Percentiles rank a stretch among this genome's conserved stretches.
Evolutionary conservation across 2,113 vertebrate genomes (phyloP).

Genomic region (Eublepharis macularius): DNA sequence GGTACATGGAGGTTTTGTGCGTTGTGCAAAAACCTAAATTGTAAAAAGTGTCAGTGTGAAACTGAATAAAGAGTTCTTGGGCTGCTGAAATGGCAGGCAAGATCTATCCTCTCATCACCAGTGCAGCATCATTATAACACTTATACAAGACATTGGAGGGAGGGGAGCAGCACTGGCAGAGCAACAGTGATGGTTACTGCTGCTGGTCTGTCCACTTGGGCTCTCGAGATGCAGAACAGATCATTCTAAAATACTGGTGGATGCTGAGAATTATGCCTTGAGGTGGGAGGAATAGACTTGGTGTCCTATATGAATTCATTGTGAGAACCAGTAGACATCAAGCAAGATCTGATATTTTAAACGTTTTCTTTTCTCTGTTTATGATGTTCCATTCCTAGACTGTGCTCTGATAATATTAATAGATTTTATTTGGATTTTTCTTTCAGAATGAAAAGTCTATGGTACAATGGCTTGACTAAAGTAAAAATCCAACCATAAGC

Average conservation of each 20-base stretch:
- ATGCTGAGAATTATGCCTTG: not conserved
- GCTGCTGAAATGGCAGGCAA: not conserved
- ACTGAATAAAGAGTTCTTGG: not conserved
- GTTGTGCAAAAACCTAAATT: not conserved
- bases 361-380: constrained; percentile 42
- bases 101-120: not conserved
- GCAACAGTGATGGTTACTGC: not conserved
- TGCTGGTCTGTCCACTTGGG: not conserved
- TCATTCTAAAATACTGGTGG: not conserved
- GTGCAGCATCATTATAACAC: not conserved
- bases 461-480: constrained; percentile 11
- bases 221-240: constrained; percentile 1
- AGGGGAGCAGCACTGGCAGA: no score
- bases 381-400: constrained; percentile 33
- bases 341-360: constrained; percentile 40
- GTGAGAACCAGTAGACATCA: not conserved
- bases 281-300: not conserved
- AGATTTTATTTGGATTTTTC: constrained; percentile 24
- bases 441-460: constrained; percentile 33
- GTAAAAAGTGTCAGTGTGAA: not conserved
- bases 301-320: not conserved
- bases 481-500: constrained; percentile 50
- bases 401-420: constrained; percentile 38
- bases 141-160: not conserved
- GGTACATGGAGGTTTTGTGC: not conserved